A percentile compares a stretch with the other conserved stretches of the same genome.
These are phyloP conservation scores for Drosophila prolongata DNA, from an alignment of 2,888 invertebrate genomes.

Conservation along the genomic window DNA sequence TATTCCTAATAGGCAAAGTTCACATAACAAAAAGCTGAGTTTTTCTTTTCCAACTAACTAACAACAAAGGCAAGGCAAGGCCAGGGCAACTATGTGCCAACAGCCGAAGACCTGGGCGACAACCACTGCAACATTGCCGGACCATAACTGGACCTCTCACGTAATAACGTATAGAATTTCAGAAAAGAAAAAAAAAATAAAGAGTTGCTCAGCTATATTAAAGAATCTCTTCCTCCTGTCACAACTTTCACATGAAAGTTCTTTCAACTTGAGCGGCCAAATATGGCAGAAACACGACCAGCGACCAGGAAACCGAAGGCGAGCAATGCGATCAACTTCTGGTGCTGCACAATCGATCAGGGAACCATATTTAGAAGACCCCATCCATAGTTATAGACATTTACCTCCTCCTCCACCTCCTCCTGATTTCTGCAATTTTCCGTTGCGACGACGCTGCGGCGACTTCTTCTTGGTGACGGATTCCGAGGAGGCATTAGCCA, in stretches of 20 bases:
- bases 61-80: conserved; percentile 38
- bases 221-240: conserved; percentile 73
- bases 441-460: conserved; percentile 69
- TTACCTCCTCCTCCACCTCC: conserved; percentile 43
- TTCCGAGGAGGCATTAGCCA: conserved; percentile 47
- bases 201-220: conserved; percentile 19
- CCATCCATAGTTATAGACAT: conserved; percentile 46
- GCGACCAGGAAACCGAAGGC: conserved; percentile 41
- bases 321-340: conserved; percentile 62
- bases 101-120: conserved; percentile 18
- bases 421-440: conserved; percentile 65
- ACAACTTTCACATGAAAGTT: conserved; percentile 81
- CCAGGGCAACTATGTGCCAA: conserved; percentile 18
- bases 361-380: conserved; percentile 70
- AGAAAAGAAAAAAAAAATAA: conserved; percentile 43
- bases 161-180: conserved; percentile 78
- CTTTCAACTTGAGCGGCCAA: conserved; percentile 80
- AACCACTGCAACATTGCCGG: conserved; percentile 64
- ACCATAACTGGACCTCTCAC: conserved; percentile 81
- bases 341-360: conserved; percentile 68
- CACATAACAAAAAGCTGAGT: conserved; percentile 47
- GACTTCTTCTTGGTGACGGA: conserved; percentile 53
- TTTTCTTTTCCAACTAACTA: conserved; percentile 29
- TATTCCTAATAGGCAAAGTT: conserved; percentile 72
- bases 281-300: conserved; percentile 70